Evolutionary conservation across 2,113 vertebrate genomes (phyloP), one percentile per base, ranked within the genome.

Genomic region (Prionailurus bengalensis): DNA sequence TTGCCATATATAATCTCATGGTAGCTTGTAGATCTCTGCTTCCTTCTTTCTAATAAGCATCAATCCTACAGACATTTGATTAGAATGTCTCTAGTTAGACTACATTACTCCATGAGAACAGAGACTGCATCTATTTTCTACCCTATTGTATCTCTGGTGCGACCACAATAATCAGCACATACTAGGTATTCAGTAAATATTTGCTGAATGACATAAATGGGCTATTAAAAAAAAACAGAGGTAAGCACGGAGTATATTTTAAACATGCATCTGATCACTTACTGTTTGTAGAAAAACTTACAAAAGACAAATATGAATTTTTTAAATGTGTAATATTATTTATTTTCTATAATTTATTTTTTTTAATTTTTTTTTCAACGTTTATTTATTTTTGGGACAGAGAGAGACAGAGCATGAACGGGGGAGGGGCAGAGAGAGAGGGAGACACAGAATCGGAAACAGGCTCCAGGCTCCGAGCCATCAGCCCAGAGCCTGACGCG

Each of bases 141-240:
- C 7, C 15, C 55, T 94, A 42, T 4, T 85, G 25, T 58, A 89
- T 68, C 39, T 13, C 42, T 58, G 92, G 48, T 76, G 85, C 31
- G 27, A 83, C n/a, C n/a, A 92, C 3, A 65, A 17, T 74, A 11
- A 93, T n/a, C 31, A 55, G 51, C 33, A 94, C 21, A 80, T 76
- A 92, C 5, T 53, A 78, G 45, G 45, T 82, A 76, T 51, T 88
- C 21, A 95, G 51, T 95, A 91, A 94, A 42, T 76, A 89, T n/a
- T 66, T 70, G 14, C 10, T 90, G 65, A 83, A 96, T 93, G 29
- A 91, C 85, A 92, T 68, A 89, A 74, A 93, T 74, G 16, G 88
- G 66, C 21, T 95, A 74, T 25, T 83, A 65, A 91, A 39, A 31
- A 74, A 29, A 1, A 84, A n/a, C 0, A 91, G 36, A 95, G 12